Evolutionary conservation across 2,888 invertebrate species (phyloP), one percentile per base, ranked within the genome.

Genomic region (Acanthoscelides obtectus): DNA sequence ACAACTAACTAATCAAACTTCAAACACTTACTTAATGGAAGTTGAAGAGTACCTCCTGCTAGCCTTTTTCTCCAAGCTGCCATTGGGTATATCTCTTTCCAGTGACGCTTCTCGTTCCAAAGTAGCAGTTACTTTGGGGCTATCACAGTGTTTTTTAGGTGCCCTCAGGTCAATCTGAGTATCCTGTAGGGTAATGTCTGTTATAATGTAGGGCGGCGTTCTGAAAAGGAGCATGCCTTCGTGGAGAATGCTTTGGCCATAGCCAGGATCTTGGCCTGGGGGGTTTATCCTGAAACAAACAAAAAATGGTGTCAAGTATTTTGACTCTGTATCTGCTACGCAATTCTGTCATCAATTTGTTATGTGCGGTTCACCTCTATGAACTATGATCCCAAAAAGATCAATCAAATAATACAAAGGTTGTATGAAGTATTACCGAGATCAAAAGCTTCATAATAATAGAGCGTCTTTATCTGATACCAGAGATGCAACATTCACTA

Each of bases 171-270:
- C 72, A 17, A 75, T 76, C 1, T 80, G 73, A 0, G 88, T 88
- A 69, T 94, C 94, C 83, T 94, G 92, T 4, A 94, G 84, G 12
- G 92, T 90, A 2, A 95, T 92, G 78, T 93, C 91, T 79, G 93
- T 89, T 65, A 92, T 88, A 77, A 93, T 94, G 80, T 96, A 96
- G 0, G 96, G 96, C 0, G 95, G 94, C 0, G 96, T 95, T 78
- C 96, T 94, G 84, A 98, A 97, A 67, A 97, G 93, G 8, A 97
- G 86, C 83, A 95, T 92, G 27, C 93, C 92, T 72, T 94, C 90
- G 82, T 97, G 95, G 22, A 98, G 86, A 79, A 98, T 91, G 82
- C 97, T 98, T 85, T 98, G 97, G 0, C 97, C 98, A 82, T 95
- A 98, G 0, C 97, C 97, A 79, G 92, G 94, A 82, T 96, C 96